Base-by-base conservation (phyloP, 2,113 vertebrate species). In the Pycnonotus jocosus region DNA sequence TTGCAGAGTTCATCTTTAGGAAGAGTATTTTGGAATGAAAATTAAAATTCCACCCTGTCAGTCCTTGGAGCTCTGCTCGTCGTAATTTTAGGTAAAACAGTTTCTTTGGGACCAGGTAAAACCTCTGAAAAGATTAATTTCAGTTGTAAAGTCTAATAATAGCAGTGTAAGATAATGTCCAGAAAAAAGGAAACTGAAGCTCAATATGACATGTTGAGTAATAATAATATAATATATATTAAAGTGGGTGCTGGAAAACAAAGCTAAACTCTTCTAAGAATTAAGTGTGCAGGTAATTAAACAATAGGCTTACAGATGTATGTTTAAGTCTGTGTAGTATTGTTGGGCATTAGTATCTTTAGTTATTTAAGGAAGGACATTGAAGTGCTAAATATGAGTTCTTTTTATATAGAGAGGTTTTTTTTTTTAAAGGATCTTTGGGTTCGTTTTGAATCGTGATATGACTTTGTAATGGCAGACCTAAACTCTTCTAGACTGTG, bases 71-170 rank as follows among this genome's bases (percentile, higher is more conserved):
- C 50, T 80, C 54, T 69, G 45, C 88, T 86, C 15, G 3, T 95
- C 22, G 3, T 80, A 92, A 90, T 92, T 92, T 93, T 73, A 77
- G 71, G 86, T 95, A 61, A 77, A 88, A 61, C 33, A 31, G 45
- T 77, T 94, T 78, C 88, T 79, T 86, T 47, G 35, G 90, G 96
- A 92, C 62, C 3, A 4, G 62, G 30, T 45, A 85, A 82, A 93
- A 90, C 20, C 66, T 90, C 85, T 82, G 71, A 83, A 90, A 96
- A 90, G 40, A 92, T 90, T 90, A 90, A 92, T 92, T 95, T 94
- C 37, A 28, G 27, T 92, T 92, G 74, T 96, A 53, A 88, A 80
- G 33, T 86, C 71, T 93, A 90, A 90, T 92, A 94, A 94, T 80
- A 95, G 88, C 58, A 77, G 31, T 65, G 66, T 82, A 92, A 86